phyloP scores from a whole-genome alignment of 2,888 invertebrate species.

The Coecobrya sp. region DNA sequence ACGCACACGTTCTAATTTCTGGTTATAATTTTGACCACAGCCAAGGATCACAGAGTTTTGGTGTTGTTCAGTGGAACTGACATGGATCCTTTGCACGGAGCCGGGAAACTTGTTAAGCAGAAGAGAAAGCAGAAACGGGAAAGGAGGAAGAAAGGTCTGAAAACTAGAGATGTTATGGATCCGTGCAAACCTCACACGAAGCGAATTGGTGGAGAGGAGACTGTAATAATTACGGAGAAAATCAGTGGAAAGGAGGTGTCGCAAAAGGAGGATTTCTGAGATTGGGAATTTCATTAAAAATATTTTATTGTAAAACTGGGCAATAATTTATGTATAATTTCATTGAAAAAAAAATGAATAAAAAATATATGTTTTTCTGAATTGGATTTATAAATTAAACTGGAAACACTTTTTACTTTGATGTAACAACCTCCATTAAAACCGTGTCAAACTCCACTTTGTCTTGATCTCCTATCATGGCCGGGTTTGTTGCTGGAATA shows the following conservation, averaged over 20 bases:
- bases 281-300: background rate
- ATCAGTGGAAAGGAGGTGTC: slow-evolving; percentile 66
- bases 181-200: slow-evolving; percentile 73
- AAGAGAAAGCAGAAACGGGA: slow-evolving; percentile 50
- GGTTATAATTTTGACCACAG: slow-evolving; percentile 29
- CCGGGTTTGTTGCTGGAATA: background rate
- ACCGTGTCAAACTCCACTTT: slow-evolving; percentile 26
- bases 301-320: background rate
- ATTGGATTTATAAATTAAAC: background rate
- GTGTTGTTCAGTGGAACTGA: slow-evolving; percentile 73
- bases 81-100: slow-evolving; percentile 60
- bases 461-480: slow-evolving; percentile 7
- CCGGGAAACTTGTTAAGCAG: background rate
- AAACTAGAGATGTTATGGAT: slow-evolving; percentile 49
- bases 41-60: slow-evolving; percentile 76
- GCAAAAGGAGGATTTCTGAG: slow-evolving; percentile 72
- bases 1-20: background rate
- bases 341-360: background rate
- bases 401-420: background rate
- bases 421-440: background rate
- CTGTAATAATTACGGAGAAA: slow-evolving; percentile 77
- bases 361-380: background rate
- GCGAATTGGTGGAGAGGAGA: slow-evolving; percentile 76
- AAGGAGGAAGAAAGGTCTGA: slow-evolving; percentile 49
- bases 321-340: too few relatives aligned